A percentile compares a stretch with the other conserved stretches of the same genome.
Conservation (phyloP, 2,797 vertebrate genomes). For the Cyprinella venusta region DNA sequence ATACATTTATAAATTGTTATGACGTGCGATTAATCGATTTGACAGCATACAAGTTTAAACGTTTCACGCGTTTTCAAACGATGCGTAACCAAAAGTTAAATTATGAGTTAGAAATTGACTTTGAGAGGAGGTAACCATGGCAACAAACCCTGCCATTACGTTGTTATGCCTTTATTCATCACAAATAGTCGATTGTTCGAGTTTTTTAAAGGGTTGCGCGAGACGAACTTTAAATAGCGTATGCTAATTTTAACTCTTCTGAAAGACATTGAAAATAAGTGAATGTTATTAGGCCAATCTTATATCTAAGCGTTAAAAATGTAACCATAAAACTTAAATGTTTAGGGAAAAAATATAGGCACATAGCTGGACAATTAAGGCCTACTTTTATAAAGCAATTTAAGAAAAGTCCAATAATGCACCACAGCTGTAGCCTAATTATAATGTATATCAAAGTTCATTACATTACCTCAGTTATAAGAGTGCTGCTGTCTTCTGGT, state of each 20-base stretch:
- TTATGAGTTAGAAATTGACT: not conserved
- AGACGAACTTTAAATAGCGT: not conserved
- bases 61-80: not conserved
- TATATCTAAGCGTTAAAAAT: not conserved
- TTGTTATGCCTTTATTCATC: not conserved
- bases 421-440: not conserved
- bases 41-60: not conserved
- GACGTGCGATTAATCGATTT: not conserved
- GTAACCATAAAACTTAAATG: not conserved
- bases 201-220: not conserved
- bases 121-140: not conserved
- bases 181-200: not conserved
- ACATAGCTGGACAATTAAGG: not conserved
- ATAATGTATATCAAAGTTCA: not conserved
- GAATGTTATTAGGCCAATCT: too few species aligned
- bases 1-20: too few species aligned
- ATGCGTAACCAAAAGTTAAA: not conserved
- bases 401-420: not conserved
- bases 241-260: not conserved
- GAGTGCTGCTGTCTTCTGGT: constrained; percentile 64
- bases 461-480: constrained; percentile 72
- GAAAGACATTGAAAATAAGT: not conserved
- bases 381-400: not conserved
- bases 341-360: not conserved
- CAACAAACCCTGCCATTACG: not conserved